Conservation (phyloP, 2,797 vertebrate genomes). For the Eleutherodactylus coqui region DNA sequence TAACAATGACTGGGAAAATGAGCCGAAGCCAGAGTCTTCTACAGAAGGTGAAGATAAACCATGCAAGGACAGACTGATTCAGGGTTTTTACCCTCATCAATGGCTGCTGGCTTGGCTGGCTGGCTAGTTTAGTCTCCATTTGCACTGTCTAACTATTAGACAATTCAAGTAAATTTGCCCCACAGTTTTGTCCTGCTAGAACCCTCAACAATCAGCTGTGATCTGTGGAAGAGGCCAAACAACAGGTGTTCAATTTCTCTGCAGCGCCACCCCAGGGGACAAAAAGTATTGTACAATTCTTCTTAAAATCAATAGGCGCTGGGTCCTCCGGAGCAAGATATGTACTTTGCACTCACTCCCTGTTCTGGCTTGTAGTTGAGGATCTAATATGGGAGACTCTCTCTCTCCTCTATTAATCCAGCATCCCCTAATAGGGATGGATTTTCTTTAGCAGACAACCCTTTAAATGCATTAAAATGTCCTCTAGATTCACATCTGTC, state of each 20-base stretch:
- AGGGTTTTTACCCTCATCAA: too few species aligned
- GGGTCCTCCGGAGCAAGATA: background rate
- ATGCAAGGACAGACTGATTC: too few species aligned
- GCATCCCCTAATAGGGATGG: background rate
- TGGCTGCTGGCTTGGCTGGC: too few species aligned
- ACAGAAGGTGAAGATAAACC: too few species aligned
- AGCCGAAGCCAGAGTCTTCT: too few species aligned
- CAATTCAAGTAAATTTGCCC: too few species aligned
- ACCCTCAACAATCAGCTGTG: background rate
- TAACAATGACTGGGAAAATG: too few species aligned
- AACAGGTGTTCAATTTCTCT: background rate
- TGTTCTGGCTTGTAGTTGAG: background rate
- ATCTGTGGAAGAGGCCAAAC: background rate
- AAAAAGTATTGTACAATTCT: background rate
- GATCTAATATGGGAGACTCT: background rate
- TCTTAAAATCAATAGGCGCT: background rate
- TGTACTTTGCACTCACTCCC: background rate
- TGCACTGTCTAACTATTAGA: too few species aligned
- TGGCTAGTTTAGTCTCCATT: too few species aligned
- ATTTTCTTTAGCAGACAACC: background rate
- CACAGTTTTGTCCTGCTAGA: background rate
- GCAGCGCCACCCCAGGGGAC: background rate
- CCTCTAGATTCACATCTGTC: background rate
- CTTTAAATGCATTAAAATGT: background rate
- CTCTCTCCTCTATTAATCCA: background rate